Percentiles rank a stretch among this genome's conserved stretches.
Conservation (phyloP, 2,888 invertebrate genomes). For the Aporophyla nigra region DNA sequence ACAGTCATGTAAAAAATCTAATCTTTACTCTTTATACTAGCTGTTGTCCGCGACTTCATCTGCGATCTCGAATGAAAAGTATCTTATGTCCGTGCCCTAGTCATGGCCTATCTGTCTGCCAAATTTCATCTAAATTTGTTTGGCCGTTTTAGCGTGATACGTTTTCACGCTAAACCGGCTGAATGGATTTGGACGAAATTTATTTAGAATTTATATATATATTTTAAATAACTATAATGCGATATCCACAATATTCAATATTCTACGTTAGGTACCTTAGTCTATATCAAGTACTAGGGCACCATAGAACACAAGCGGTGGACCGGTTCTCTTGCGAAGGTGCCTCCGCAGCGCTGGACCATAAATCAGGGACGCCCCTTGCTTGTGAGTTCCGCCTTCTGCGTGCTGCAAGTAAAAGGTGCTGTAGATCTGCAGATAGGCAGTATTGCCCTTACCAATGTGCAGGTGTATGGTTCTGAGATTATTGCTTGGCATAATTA, state of each 20-base stretch:
- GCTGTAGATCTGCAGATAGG: slow-evolving; percentile 47
- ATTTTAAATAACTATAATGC: background rate
- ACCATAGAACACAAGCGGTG: slow-evolving; percentile 17
- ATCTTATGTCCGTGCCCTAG: too few species aligned
- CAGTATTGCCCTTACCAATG: background rate
- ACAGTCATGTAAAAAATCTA: background rate
- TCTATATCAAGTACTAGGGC: slow-evolving; percentile 30
- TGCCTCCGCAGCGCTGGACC: slow-evolving; percentile 50
- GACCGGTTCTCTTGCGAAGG: slow-evolving; percentile 54
- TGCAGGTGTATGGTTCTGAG: slow-evolving; percentile 22
- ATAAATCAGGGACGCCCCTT: slow-evolving; percentile 68
- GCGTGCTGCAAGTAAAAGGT: slow-evolving; percentile 54
- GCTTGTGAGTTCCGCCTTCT: slow-evolving; percentile 67
- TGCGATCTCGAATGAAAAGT: too few species aligned
- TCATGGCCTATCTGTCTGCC: too few species aligned
- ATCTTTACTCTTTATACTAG: background rate
- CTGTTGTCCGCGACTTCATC: too few species aligned
- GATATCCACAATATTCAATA: background rate
- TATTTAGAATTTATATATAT: too few species aligned
- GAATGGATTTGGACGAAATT: too few species aligned
- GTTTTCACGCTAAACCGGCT: too few species aligned
- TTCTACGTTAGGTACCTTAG: background rate
- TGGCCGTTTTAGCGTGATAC: too few species aligned
- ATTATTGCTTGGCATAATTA: background rate
- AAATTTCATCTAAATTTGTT: too few species aligned